Percentiles rank a stretch among this genome's conserved stretches.
Evolutionary conservation across 2,888 invertebrate genomes (phyloP).

Genomic region (Drosophila atroscutellata): DNA sequence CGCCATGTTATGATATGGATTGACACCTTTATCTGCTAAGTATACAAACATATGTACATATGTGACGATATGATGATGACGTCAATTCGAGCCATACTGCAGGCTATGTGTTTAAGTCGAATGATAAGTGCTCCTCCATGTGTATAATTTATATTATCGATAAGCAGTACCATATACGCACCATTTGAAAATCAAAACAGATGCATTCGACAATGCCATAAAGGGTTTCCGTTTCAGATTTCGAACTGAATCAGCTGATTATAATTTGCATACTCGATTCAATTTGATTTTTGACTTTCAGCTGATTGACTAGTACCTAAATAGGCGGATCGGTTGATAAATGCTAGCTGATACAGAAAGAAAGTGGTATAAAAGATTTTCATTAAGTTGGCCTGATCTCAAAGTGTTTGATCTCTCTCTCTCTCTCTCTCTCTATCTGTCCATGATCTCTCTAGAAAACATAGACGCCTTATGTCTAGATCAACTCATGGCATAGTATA

Average conservation of each 20-base stretch:
- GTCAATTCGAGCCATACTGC: conserved; percentile 48
- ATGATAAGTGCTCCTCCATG: conserved; percentile 36
- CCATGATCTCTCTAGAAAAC: background rate
- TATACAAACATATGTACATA: background rate
- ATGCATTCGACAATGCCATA: conserved; percentile 13
- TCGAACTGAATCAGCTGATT: background rate
- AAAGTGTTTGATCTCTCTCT: background rate
- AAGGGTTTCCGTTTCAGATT: conserved; percentile 33
- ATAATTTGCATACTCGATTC: background rate
- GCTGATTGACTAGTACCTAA: background rate
- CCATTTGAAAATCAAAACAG: conserved; percentile 38
- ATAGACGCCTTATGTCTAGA: background rate
- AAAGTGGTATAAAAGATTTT: background rate
- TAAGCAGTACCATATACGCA: conserved; percentile 34
- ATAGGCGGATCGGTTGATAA: too few species aligned
- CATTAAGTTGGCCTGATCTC: background rate
- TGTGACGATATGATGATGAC: conserved; percentile 42
- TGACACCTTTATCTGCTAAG: background rate
- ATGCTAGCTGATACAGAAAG: too few species aligned
- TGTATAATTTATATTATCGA: conserved; percentile 63
- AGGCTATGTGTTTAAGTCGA: background rate
- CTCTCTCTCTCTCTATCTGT: background rate
- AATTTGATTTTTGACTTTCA: background rate
- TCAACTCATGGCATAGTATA: background rate
- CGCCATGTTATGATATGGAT: conserved; percentile 11